Conservation (phyloP, 2,797 vertebrate genomes). For the Epinephelus coioides region DNA sequence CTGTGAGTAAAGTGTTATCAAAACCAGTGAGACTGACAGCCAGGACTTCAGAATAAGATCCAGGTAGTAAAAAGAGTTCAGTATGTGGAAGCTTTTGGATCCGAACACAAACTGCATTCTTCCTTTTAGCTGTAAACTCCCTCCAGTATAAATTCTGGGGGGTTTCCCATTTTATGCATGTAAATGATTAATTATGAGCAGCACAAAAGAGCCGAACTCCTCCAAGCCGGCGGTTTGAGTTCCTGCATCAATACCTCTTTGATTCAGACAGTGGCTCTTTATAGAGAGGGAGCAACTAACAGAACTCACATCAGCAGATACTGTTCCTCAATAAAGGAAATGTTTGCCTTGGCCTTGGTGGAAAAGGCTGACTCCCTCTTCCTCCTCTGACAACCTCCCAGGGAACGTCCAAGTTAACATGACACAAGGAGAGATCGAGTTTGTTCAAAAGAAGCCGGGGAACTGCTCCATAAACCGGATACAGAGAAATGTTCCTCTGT, state of each 20-base stretch:
- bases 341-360: constrained; percentile 77
- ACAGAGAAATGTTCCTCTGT: constrained; percentile 68
- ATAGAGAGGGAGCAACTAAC: constrained; percentile 44
- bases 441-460: constrained; percentile 46
- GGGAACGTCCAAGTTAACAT: constrained; percentile 70
- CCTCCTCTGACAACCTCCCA: constrained; percentile 74
- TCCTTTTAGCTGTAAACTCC: constrained; percentile 43
- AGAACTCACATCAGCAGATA: constrained; percentile 73
- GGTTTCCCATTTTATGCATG: constrained; percentile 34
- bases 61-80: constrained; percentile 37
- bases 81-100: constrained; percentile 25
- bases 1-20: constrained; percentile 16
- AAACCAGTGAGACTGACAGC: neutral
- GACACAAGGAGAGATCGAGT: constrained; percentile 64
- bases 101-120: constrained; percentile 47
- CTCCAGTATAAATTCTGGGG: constrained; percentile 19
- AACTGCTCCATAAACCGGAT: constrained; percentile 67
- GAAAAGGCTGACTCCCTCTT: constrained; percentile 71
- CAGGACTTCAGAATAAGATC: constrained; percentile 1
- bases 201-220: constrained; percentile 49
- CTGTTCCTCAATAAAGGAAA: constrained; percentile 78
- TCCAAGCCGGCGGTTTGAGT: constrained; percentile 39
- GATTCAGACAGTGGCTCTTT: constrained; percentile 76
- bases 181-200: constrained; percentile 63
- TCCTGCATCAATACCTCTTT: constrained; percentile 70